Conservation (phyloP, 37 sponge, comb jelly and placozoan species). For the Chondrilla cf. caribensis region DNA sequence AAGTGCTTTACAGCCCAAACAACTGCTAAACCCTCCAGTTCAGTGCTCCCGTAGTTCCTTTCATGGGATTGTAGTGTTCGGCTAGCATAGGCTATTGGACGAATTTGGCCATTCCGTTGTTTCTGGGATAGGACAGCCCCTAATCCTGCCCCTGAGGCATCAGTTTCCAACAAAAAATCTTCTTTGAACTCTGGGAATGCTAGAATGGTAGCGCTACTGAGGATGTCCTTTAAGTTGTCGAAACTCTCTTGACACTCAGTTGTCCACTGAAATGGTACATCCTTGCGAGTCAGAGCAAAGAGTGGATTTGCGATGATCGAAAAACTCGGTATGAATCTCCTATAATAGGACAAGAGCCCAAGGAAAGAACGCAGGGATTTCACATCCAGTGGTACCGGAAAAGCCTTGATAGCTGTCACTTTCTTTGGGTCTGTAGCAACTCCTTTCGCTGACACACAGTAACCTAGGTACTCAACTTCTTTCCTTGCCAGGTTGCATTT, state of each 20-base stretch:
- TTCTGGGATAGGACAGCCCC: conserved; percentile 35
- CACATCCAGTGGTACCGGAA: conserved; percentile 31
- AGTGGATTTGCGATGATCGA: conserved; percentile 19
- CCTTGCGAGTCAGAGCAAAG: conserved; percentile 26
- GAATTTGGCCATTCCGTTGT: neutral
- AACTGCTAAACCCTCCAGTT: conserved; percentile 29
- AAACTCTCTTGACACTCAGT: conserved; percentile 10
- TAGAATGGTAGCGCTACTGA: conserved; percentile 28
- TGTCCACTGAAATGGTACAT: conserved; percentile 20
- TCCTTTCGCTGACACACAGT: conserved; percentile 29
- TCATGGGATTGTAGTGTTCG: conserved; percentile 26
- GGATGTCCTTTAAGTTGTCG: conserved; percentile 10
- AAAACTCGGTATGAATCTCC: conserved; percentile 25
- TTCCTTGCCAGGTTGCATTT: conserved; percentile 19
- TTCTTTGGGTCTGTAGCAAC: conserved; percentile 22
- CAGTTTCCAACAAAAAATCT: conserved; percentile 24
- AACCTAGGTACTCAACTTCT: conserved; percentile 27
- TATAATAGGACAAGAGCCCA: conserved; percentile 31
- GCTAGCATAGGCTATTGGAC: conserved; percentile 27
- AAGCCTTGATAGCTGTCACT: conserved; percentile 13
- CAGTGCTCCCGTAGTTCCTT: conserved; percentile 17
- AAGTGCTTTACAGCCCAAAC: conserved; percentile 38
- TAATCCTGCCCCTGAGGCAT: conserved; percentile 28
- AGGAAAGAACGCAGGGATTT: conserved; percentile 39
- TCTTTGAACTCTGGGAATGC: conserved; percentile 7